Percentiles rank a stretch among this genome's conserved stretches.
Evolutionary conservation across 92 coral and sea anemone species (phyloP).

Genomic region (Pocillopora meandrina): DNA sequence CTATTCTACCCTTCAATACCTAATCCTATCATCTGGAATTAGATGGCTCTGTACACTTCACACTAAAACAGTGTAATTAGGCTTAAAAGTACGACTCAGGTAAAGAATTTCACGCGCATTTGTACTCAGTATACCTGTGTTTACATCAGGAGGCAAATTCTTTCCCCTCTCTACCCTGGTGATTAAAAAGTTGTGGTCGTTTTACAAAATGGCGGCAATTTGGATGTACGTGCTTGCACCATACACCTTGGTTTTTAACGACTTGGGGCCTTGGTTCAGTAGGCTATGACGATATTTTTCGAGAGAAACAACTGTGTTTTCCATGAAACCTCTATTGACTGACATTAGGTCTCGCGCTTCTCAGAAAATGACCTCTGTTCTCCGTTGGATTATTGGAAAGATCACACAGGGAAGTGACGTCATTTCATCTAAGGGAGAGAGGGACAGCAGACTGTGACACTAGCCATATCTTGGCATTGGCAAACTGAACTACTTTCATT

Average conservation of each 20-base stretch:
- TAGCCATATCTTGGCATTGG: neutral
- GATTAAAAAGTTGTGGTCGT: neutral
- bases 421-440: neutral
- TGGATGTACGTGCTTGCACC: neutral
- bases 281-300: neutral
- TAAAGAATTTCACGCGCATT: neutral
- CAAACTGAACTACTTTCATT: too few relatives aligned
- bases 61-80: too few relatives aligned
- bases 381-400: slow-evolving; percentile 19
- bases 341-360: neutral
- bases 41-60: too few relatives aligned
- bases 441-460: neutral
- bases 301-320: neutral
- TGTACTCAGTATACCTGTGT: neutral
- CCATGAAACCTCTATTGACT: neutral
- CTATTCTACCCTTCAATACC: too few relatives aligned
- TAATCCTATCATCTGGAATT: too few relatives aligned
- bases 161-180: slow-evolving; percentile 17
- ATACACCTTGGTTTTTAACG: neutral
- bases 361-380: neutral
- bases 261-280: neutral
- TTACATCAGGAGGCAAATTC: neutral
- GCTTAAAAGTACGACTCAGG: too few relatives aligned
- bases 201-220: slow-evolving; percentile 19
- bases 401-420: neutral